Base-by-base conservation (phyloP, 2,797 vertebrate genomes). In the Synanceia verrucosa region DNA sequence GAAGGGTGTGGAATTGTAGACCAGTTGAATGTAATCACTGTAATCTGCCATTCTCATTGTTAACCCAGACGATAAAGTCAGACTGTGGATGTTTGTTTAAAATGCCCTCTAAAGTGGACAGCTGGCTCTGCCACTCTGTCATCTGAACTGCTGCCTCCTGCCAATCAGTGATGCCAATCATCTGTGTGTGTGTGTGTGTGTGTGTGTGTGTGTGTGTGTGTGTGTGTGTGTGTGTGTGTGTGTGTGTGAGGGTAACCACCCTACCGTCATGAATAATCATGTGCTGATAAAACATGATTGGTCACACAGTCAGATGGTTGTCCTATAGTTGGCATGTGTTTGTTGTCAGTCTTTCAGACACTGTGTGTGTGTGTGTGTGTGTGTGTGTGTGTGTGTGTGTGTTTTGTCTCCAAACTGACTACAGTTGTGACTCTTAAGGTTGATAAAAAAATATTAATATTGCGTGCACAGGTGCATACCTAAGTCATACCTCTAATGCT, bases 201-300 rank as follows among this genome's bases (percentile, higher is more conserved):
- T 29, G 5, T 44, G 56, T n/a, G 21, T 61, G 56, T 57, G 41
- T 41, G 34, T 57, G 57, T 55, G 51, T 43, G 37, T 62, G 41
- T 56, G 64, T 56, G 65, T 23, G 43, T 16, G 46, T 36, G 55
- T 29, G 56, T 39, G 50, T 31, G 51, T 9, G 56, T 7, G 53
- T 0, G 48, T 8, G 12, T 26, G 23, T 5, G 12, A 24, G 64
- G 34, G 33, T 65, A 70, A 44, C 67, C 47, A 19, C 51, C 34
- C 62, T 19, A 50, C 59, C 46, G 6, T 79, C 71, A 89, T 90
- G 79, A 88, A 94, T 93, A 92, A 93, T 92, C 87, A 91, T 84
- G 65, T 53, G 65, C 56, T 74, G 82, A 90, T 89, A 78, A 86
- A 91, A 79, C 64, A 65, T 65, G 78, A 90, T 88, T 86, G 85